These are phyloP conservation scores for Pollenia labialis DNA, from an alignment of 2,888 invertebrate genomes.

Conservation along the genomic window DNA sequence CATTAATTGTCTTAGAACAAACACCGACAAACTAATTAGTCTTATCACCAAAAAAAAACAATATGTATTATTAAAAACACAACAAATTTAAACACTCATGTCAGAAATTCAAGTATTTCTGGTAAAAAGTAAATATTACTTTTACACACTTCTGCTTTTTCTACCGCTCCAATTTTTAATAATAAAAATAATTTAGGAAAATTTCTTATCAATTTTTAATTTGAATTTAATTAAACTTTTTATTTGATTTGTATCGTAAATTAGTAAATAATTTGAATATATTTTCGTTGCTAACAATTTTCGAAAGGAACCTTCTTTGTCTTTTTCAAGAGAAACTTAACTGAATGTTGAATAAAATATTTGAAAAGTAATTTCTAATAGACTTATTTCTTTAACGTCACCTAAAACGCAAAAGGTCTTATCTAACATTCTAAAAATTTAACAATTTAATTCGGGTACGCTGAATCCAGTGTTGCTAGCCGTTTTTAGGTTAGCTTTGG, in stretches of 20 bases:
- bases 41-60: slow-evolving; percentile 33
- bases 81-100: slow-evolving; percentile 5
- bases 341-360: slow-evolving; percentile 23
- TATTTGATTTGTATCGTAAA: not conserved
- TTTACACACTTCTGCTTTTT: not conserved
- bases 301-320: not conserved
- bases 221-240: not conserved
- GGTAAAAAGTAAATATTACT: not conserved
- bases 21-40: slow-evolving; percentile 23
- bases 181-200: slow-evolving; percentile 7
- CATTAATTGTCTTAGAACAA: slow-evolving; percentile 1
- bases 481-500: too few relatives aligned
- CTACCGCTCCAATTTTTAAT: slow-evolving; percentile 6
- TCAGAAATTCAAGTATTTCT: slow-evolving; percentile 12
- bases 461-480: too few relatives aligned
- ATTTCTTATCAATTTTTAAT: slow-evolving; percentile 20
- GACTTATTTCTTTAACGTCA: not conserved
- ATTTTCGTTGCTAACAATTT: slow-evolving; percentile 2
- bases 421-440: too few relatives aligned
- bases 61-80: slow-evolving; percentile 5
- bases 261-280: not conserved
- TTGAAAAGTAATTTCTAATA: slow-evolving; percentile 4
- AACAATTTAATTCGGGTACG: too few relatives aligned
- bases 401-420: too few relatives aligned
- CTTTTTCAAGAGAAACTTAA: slow-evolving; percentile 14